Evolutionary conservation across 1,140 invertebrate species (phyloP), one percentile per base, ranked within the genome.

Genomic region (Dinoponera quadriceps): DNA sequence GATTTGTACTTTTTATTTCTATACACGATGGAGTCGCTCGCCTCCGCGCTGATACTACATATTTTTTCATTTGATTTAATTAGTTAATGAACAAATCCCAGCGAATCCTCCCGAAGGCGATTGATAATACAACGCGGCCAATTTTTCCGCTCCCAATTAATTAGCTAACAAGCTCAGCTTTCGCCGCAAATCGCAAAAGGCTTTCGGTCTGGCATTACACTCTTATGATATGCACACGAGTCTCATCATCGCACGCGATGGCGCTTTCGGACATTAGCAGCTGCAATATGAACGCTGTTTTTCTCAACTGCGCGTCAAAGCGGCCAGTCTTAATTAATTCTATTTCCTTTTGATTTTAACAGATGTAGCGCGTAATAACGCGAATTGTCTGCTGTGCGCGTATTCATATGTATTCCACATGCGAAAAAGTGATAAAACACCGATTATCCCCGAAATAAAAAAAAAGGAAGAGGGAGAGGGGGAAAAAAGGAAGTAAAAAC

Each of bases 111-210:
- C 20, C 18, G 14, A 59, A 71, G 20, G 22, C 22, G 18, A 44
- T 20, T 59, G 54, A 66, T 80, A 59, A 75, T 54, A 69, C 51
- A 38, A 9, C 38, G 2, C 27, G 62, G 38, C 5, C 48, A 44
- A 80, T 78, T 68, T 57, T 71, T 20, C 65, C n/a, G n/a, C 13
- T 14, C 27, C 25, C 20, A 69, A 69, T 80, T 80, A 80, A 80
- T 80, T 80, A 80, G 22, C 48, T 71, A 80, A 80, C 65, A 80
- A 80, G 38, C 38, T 54, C 51, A 22, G 9, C 69, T 14, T 80
- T 78, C 49, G 16, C 14, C 16, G 16, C 29, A 22, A 44, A 18
- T 68, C 63, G 33, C 63, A 29, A 33, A 33, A 27, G 16, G 22
- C 63, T 57, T 78, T 71, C 62, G 29, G 3, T n/a, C 25, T n/a